Conservation (phyloP, 1,140 invertebrate species). For the Magallana ariakensis region DNA sequence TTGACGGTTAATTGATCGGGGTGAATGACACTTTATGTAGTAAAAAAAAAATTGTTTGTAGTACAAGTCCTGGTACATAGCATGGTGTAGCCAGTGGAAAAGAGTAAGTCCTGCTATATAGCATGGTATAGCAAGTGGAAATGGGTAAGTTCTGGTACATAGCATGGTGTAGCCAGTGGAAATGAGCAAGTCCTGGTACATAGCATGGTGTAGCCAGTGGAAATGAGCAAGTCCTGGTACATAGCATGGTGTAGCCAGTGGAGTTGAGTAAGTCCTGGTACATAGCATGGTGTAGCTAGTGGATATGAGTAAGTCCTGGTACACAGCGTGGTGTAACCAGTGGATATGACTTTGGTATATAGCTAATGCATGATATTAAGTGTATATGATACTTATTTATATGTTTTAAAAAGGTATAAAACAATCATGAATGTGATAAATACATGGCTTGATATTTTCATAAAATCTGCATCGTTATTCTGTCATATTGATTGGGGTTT, state of each 20-base stretch:
- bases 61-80: too few relatives aligned
- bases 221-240: neutral
- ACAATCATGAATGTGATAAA: too few relatives aligned
- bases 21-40: neutral
- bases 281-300: too few relatives aligned
- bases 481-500: neutral
- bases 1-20: too few relatives aligned
- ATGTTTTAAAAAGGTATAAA: neutral
- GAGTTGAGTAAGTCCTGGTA: too few relatives aligned
- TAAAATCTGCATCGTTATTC: neutral
- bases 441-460: too few relatives aligned
- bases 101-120: too few relatives aligned
- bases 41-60: neutral
- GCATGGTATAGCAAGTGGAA: neutral
- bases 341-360: neutral
- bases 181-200: neutral
- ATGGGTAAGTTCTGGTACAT: slow-evolving; percentile 7
- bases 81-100: too few relatives aligned
- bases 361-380: neutral
- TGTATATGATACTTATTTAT: neutral
- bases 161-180: slow-evolving; percentile 2
- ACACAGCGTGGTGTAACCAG: neutral
- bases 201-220: slow-evolving; percentile 9
- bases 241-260: slow-evolving; percentile 9
- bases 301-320: too few relatives aligned